These are phyloP conservation scores for Rotaria macrura DNA, from an alignment of 2,888 invertebrate species.

Conservation along the genomic window DNA sequence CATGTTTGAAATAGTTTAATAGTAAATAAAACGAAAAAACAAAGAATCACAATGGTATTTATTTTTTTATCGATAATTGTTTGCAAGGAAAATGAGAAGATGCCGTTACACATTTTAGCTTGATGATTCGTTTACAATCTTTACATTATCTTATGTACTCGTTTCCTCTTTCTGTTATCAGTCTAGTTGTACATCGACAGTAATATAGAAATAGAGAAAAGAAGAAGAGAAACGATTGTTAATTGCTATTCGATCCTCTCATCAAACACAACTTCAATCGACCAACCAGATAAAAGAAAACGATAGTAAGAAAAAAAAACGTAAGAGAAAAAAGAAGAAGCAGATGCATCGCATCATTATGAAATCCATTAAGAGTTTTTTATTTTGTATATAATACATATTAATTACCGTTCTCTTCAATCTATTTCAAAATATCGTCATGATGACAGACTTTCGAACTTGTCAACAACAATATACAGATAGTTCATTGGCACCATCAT, in stretches of 20 bases:
- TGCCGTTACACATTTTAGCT: background rate
- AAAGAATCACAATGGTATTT: background rate
- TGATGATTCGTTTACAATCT: background rate
- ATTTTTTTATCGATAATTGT: background rate
- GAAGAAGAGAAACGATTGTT: background rate
- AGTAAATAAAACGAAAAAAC: background rate
- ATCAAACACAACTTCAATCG: background rate
- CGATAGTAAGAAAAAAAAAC: background rate
- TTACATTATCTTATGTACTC: background rate
- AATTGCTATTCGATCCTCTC: constrained; percentile 21
- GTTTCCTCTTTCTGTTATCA: background rate
- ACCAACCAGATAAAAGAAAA: background rate
- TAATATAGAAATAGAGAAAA: background rate
- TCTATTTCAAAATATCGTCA: background rate
- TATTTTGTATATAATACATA: background rate
- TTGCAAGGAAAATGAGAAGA: background rate
- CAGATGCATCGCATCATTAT: background rate
- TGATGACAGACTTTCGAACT: constrained; percentile 14
- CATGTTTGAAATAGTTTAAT: background rate
- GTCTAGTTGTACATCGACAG: background rate
- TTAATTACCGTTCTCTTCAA: background rate
- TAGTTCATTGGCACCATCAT: background rate
- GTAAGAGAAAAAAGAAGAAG: background rate
- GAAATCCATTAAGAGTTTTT: background rate
- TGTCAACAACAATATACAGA: background rate